A percentile compares a stretch with the other conserved stretches of the same genome.
These are phyloP conservation scores for Ericerus pela DNA, from an alignment of 1,140 invertebrate genomes.

Conservation along the genomic window DNA sequence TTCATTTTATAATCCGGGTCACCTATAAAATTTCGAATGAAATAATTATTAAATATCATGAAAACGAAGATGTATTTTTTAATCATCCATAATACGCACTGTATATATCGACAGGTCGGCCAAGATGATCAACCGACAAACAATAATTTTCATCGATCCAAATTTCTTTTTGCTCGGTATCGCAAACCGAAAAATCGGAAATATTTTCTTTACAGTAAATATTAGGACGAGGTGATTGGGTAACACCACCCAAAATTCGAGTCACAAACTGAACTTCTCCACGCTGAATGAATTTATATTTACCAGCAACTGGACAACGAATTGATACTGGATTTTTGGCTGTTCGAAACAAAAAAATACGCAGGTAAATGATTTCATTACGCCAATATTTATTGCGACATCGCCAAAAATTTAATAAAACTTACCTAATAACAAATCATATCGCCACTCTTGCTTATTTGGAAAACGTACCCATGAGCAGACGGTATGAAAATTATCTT, in stretches of 20 bases:
- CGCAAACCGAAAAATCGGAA: conserved; percentile 86
- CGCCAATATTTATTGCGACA: no score
- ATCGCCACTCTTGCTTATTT: conserved; percentile 71
- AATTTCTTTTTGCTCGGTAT: conserved; percentile 84
- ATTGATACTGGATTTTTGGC: conserved; percentile 84
- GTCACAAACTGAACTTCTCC: conserved; percentile 81
- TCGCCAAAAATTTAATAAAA: no score
- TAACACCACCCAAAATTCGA: conserved; percentile 84
- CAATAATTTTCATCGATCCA: conserved; percentile 90
- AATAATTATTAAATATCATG: no score
- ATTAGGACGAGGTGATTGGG: conserved; percentile 77
- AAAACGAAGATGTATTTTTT: conserved; percentile 2
- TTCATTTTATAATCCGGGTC: conserved; percentile 93
- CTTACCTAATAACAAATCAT: conserved; percentile 62
- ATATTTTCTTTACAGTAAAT: conserved; percentile 86
- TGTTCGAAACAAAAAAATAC: no score
- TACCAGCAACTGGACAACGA: conserved; percentile 87
- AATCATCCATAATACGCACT: conserved; percentile 36
- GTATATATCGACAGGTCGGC: conserved; percentile 83
- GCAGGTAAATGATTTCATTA: no score
- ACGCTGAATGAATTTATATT: conserved; percentile 81
- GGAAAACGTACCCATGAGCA: conserved; percentile 87
- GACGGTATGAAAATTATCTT: conserved; percentile 76
- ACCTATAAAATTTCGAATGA: conserved; percentile 45
- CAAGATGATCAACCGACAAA: conserved; percentile 85